Percentiles rank a stretch among this genome's conserved stretches.
Conservation (phyloP, 2,888 invertebrate species). For the Mythimna albipuncta region DNA sequence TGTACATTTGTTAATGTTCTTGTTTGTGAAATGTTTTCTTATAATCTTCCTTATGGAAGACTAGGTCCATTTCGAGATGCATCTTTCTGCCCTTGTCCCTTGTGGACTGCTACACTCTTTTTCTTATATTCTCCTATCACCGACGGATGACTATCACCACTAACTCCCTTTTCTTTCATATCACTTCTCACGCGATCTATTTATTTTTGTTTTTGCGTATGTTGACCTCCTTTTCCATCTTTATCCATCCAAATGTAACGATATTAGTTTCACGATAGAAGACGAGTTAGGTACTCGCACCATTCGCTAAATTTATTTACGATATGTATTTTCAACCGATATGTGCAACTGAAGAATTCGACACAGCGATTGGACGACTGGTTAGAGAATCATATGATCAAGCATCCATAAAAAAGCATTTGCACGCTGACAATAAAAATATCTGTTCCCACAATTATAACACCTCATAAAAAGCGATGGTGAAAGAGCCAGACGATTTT, state of each 20-base stretch:
- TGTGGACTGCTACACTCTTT: too few relatives aligned
- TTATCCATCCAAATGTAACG: too few relatives aligned
- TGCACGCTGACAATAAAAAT: conserved; percentile 52
- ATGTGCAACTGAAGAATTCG: conserved; percentile 41
- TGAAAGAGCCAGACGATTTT: conserved; percentile 52
- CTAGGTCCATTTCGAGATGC: too few relatives aligned
- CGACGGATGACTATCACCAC: too few relatives aligned
- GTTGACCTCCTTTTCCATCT: too few relatives aligned
- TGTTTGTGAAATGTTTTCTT: neutral
- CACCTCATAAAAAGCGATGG: conserved; percentile 58
- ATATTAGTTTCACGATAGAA: too few relatives aligned
- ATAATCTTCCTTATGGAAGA: neutral
- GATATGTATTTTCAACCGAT: conserved; percentile 18
- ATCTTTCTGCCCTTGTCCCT: too few relatives aligned
- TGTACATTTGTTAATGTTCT: neutral
- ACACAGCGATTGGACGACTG: conserved; percentile 21
- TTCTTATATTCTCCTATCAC: too few relatives aligned
- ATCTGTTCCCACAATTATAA: conserved; percentile 62
- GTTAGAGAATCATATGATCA: conserved; percentile 35
- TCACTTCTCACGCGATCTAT: too few relatives aligned
- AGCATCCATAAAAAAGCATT: conserved; percentile 55
- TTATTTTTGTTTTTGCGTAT: too few relatives aligned
- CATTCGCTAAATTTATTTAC: conserved; percentile 13
- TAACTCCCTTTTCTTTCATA: too few relatives aligned
- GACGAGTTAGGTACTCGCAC: neutral